Base-by-base conservation (phyloP, 30 jellyfish, hydroid and myxozoan species). In the Aurelia aurita region DNA sequence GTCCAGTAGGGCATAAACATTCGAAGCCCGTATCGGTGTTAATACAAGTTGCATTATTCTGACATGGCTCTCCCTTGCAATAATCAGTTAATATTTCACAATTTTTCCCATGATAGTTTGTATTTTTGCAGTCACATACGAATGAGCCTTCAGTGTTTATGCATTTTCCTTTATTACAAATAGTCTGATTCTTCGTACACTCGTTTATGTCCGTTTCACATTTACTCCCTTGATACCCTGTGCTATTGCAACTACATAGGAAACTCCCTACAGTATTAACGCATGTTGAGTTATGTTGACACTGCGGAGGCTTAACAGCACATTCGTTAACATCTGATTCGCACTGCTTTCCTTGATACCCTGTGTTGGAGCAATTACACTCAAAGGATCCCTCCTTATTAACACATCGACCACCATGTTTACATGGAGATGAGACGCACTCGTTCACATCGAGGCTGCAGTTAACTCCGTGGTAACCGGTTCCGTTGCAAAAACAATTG, bases 291-390 rank as follows among this genome's bases (percentile, higher is more conserved):
- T 70, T 88, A 66, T 88, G 63, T 31, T 54, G 88, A 46, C 96
- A 88, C 45, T 20, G 27, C 22, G 89, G n/a, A 60, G 75, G 71
- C 27, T 8, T 3, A 1, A 32, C n/a, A 18, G 9, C 55, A 54
- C 97, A 90, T 58, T 90, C 97, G 58, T 90, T 77, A 14, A 84
- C 23, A 47, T 75, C 85, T 3, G 35, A 35, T 10, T 82, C 91
- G 51, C 97, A 90, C 15, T 12, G 19, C 54, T 27, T 39, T 20
- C 97, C 97, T 58, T 25, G 18, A 45, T 35, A 84, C 9, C 97
- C 97, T 7, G 93, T 76, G 29, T 75, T 61, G 15, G 74, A 9
- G 45, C 97, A 89, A 78, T 80, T 78, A 77, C 97, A 89, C 63
- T 44, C 53, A 45, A 58, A 90, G 26, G 91, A 80, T 0, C 92